A percentile compares a stretch with the other conserved stretches of the same genome.
These are phyloP conservation scores for Poeciliopsis retropinna DNA, from an alignment of 2,113 vertebrate species.

Conservation along the genomic window DNA sequence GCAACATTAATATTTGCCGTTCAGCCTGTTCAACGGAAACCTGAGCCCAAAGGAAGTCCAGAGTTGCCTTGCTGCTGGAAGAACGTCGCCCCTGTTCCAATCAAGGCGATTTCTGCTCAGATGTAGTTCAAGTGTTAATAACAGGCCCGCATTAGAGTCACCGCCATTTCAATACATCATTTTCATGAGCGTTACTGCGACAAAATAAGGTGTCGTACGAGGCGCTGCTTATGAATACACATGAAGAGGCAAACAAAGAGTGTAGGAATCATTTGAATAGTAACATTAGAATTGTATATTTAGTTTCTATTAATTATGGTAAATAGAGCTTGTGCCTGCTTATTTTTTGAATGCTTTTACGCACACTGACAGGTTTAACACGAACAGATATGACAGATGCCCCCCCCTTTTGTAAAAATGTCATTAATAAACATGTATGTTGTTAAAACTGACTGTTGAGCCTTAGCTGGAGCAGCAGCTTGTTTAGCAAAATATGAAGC, in stretches of 20 bases:
- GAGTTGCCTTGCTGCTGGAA: constrained; percentile 80
- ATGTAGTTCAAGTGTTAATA: constrained; percentile 91
- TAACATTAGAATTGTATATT: constrained; percentile 88
- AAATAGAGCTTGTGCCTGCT: constrained; percentile 85
- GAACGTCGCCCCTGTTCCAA: constrained; percentile 84
- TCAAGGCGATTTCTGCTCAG: constrained; percentile 84
- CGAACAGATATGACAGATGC: constrained; percentile 79
- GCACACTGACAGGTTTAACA: constrained; percentile 69
- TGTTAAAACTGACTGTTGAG: constrained; percentile 73
- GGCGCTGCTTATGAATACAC: constrained; percentile 87
- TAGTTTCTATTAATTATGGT: constrained; percentile 91
- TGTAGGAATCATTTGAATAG: constrained; percentile 88
- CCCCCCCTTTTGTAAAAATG: constrained; percentile 85
- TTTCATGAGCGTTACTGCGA: constrained; percentile 94
- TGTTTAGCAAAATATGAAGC: not conserved
- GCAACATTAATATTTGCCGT: not conserved
- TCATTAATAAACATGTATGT: constrained; percentile 93
- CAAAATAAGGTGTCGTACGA: constrained; percentile 87
- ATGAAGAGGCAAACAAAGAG: constrained; percentile 81
- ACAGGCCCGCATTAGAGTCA: constrained; percentile 83
- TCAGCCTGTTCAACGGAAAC: not conserved
- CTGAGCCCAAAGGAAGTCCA: constrained; percentile 3
- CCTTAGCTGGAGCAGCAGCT: constrained; percentile 17
- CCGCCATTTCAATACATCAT: constrained; percentile 80
- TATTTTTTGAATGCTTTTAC: constrained; percentile 90